Evolutionary conservation across 1,140 invertebrate species (phyloP).

Genomic region (Halictus rubicundus): DNA sequence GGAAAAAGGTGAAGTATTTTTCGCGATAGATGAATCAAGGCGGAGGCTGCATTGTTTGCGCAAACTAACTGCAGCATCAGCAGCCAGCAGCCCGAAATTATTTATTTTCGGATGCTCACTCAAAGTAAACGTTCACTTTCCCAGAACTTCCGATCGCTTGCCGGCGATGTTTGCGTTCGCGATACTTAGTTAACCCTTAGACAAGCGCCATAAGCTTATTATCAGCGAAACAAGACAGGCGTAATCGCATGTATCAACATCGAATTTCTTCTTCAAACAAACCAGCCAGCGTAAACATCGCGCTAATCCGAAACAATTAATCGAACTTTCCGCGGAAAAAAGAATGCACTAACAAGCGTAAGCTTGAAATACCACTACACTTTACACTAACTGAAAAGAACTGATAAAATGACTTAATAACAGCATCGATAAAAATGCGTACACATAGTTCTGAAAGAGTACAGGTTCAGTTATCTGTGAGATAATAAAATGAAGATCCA

Average conservation of each 20-base stretch:
- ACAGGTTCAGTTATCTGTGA: no score
- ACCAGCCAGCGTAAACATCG: not conserved
- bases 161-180: slow-evolving; percentile 25
- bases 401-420: no score
- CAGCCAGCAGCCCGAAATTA: not conserved
- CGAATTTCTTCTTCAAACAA: slow-evolving; percentile 5
- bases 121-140: not conserved
- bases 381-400: no score
- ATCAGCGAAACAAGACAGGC: slow-evolving; percentile 23
- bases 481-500: no score
- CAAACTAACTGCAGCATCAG: not conserved
- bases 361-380: no score
- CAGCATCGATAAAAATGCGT: no score
- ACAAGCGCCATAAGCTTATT: slow-evolving; percentile 44
- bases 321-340: not conserved
- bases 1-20: no score
- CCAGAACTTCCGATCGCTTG: slow-evolving; percentile 13
- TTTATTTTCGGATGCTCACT: not conserved
- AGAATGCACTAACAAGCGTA: not conserved
- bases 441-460: no score
- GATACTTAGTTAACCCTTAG: slow-evolving; percentile 39
- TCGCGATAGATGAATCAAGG: not conserved
- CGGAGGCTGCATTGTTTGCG: not conserved
- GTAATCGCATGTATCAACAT: slow-evolving; percentile 32
- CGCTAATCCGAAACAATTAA: not conserved